These are phyloP conservation scores for Pelvicachromis taeniatus DNA, from an alignment of 2,113 vertebrate genomes.

Conservation along the genomic window DNA sequence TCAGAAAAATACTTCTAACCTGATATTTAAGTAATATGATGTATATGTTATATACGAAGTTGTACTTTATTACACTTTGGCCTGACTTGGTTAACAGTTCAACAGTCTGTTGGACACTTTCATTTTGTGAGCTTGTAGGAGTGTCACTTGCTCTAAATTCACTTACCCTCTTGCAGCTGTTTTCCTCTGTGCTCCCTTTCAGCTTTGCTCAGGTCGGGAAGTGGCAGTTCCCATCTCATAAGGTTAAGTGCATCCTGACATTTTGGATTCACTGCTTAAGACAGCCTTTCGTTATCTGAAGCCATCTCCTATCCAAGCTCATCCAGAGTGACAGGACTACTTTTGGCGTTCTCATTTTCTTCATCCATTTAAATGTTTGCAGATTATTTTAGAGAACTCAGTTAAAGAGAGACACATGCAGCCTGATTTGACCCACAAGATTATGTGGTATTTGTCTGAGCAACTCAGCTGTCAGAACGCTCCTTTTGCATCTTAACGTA, in stretches of 20 bases:
- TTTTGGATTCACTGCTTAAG: conserved; percentile 34
- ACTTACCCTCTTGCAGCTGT: neutral
- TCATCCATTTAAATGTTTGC: neutral
- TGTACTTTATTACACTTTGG: neutral
- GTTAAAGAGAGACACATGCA: neutral
- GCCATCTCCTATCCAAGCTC: neutral
- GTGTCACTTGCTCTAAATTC: neutral
- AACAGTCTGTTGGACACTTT: neutral
- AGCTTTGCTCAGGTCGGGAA: neutral
- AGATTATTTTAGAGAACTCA: neutral
- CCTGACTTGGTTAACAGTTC: neutral
- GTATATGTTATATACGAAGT: neutral
- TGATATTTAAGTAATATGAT: neutral
- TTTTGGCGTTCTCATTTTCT: neutral
- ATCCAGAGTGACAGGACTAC: conserved; percentile 27
- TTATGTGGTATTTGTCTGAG: neutral
- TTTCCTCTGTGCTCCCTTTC: neutral
- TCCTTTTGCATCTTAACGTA: neutral
- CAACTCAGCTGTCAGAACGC: neutral
- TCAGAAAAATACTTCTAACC: neutral
- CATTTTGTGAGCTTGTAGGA: conserved; percentile 11
- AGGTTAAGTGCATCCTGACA: conserved; percentile 55
- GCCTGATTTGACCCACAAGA: neutral
- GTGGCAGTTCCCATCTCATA: conserved; percentile 28
- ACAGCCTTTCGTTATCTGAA: conserved; percentile 19